phyloP scores from a whole-genome alignment of 2,888 invertebrate genomes.

The Heteromurus nitidus region DNA sequence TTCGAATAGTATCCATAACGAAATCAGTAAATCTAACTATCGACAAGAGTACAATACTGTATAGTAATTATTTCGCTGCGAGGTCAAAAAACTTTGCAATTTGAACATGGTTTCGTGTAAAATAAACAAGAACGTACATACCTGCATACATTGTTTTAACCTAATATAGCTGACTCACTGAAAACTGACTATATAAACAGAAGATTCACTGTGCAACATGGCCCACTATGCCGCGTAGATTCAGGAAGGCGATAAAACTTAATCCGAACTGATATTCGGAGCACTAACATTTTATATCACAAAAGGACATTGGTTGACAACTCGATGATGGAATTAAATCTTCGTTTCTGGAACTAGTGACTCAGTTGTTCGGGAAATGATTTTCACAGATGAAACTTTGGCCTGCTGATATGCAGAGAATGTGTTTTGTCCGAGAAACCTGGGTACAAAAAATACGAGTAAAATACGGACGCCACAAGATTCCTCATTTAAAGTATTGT shows the following conservation, averaged over 20 bases:
- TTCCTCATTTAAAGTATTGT: not conserved
- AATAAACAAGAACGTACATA: not conserved
- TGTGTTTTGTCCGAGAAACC: conserved; percentile 90
- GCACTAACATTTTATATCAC: conserved; percentile 47
- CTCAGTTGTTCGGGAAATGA: conserved; percentile 77
- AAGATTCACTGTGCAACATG: too few relatives aligned
- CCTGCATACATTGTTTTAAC: not conserved
- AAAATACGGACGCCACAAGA: not conserved
- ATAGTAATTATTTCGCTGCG: conserved; percentile 47
- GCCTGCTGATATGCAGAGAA: conserved; percentile 93
- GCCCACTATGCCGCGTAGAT: too few relatives aligned
- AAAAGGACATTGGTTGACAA: conserved; percentile 62
- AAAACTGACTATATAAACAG: not conserved
- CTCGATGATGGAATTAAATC: conserved; percentile 62
- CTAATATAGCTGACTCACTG: too few relatives aligned
- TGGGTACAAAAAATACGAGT: conserved; percentile 74
- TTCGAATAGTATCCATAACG: too few relatives aligned
- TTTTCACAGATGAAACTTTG: conserved; percentile 90
- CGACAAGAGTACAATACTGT: conserved; percentile 65
- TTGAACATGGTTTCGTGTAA: conserved; percentile 16
- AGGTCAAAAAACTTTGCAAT: conserved; percentile 42
- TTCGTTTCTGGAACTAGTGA: conserved; percentile 70
- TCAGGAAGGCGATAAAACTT: too few relatives aligned
- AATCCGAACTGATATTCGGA: too few relatives aligned
- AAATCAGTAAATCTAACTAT: conserved; percentile 39